These are phyloP conservation scores for Drosophila pallidifrons DNA, from an alignment of 1,140 invertebrate genomes.

Conservation along the genomic window DNA sequence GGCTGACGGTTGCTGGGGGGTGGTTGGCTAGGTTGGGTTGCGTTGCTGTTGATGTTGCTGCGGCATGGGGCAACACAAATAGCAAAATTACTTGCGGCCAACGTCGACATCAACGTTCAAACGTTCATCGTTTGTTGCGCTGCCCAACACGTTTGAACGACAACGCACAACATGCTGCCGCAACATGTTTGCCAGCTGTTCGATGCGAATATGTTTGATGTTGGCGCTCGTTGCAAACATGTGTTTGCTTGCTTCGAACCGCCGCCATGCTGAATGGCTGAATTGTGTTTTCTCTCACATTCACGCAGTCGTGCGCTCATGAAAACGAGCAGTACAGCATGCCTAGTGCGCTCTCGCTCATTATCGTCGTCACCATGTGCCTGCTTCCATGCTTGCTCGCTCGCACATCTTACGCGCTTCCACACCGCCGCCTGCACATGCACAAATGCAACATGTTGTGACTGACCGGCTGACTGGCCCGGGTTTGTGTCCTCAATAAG, in stretches of 20 bases:
- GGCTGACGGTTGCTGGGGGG: background rate
- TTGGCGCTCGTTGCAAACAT: constrained; percentile 48
- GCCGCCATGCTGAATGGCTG: constrained; percentile 13
- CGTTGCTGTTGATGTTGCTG: background rate
- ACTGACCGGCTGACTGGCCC: constrained; percentile 7
- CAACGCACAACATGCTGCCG: background rate
- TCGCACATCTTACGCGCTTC: constrained; percentile 1
- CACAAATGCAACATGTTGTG: constrained; percentile 35
- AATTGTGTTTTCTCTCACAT: background rate
- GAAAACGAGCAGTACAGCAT: constrained; percentile 61
- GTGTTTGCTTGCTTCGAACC: background rate
- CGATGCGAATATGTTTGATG: constrained; percentile 24
- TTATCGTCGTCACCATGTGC: constrained; percentile 15
- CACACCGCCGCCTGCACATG: background rate
- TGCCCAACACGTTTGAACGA: constrained; percentile 3
- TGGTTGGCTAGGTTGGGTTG: background rate
- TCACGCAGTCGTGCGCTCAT: constrained; percentile 16
- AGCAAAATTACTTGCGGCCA: constrained; percentile 4
- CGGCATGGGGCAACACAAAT: constrained; percentile 1
- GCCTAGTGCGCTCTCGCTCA: background rate
- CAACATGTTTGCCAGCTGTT: background rate
- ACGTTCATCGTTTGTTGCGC: constrained; percentile 11
- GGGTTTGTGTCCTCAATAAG: constrained; percentile 70
- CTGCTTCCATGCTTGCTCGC: background rate
- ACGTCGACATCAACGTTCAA: constrained; percentile 4